Conservation (phyloP, 2,113 vertebrate genomes). For the Lampris incognitus region DNA sequence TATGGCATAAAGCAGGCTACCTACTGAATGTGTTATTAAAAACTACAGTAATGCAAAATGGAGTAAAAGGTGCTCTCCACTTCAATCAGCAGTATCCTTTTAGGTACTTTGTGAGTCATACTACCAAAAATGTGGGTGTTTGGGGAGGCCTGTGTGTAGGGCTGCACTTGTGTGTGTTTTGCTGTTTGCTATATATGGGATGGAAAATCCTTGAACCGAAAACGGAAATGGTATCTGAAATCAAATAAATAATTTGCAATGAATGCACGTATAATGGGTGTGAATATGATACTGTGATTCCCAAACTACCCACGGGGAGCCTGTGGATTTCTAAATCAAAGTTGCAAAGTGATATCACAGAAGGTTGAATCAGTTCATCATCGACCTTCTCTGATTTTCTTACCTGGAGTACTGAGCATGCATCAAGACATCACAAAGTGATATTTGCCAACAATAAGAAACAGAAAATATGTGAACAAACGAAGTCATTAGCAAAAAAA, state of each 20-base stretch:
- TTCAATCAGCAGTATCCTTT: slow-evolving; percentile 54
- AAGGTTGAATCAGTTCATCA: too few species aligned
- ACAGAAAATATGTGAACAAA: background rate
- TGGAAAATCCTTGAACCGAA: slow-evolving; percentile 31
- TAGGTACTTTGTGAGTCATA: slow-evolving; percentile 55
- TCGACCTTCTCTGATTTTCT: too few species aligned
- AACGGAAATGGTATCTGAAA: slow-evolving; percentile 16
- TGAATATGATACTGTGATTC: too few species aligned
- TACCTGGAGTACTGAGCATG: too few species aligned
- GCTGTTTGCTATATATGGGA: slow-evolving; percentile 10
- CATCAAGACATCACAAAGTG: background rate
- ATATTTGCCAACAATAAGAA: slow-evolving; percentile 14
- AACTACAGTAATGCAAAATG: slow-evolving; percentile 31
- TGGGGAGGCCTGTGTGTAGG: slow-evolving; percentile 6
- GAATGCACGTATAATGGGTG: slow-evolving; percentile 55
- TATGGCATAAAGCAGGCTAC: slow-evolving; percentile 4
- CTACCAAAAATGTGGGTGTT: slow-evolving; percentile 32
- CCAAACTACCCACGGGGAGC: too few species aligned
- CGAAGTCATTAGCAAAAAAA: slow-evolving; percentile 3
- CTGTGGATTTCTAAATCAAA: too few species aligned
- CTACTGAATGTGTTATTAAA: slow-evolving; percentile 21
- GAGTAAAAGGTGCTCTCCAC: slow-evolving; percentile 46
- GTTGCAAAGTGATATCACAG: too few species aligned
- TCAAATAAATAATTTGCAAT: slow-evolving; percentile 38
- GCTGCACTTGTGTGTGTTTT: background rate